phyloP scores from a whole-genome alignment of 2,113 vertebrate species.

The Pavo muticus region DNA sequence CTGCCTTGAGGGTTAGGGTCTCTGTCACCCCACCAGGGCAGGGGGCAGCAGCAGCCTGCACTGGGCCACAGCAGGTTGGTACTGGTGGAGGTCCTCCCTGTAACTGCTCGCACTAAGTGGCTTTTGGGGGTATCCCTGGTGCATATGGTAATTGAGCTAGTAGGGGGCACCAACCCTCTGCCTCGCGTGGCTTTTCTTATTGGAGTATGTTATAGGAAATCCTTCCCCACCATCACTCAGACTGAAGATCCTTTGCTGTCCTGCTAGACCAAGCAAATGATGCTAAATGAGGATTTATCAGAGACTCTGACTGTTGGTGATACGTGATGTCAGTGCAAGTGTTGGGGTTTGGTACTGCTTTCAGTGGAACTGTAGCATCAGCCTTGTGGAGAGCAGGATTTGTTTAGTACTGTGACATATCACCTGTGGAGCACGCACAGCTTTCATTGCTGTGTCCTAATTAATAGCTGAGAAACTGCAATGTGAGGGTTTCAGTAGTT shows the following conservation, averaged over 20 bases:
- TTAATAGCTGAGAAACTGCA: not conserved
- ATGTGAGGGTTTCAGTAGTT: not conserved
- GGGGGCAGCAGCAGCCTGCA: not conserved
- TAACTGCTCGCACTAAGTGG: not conserved
- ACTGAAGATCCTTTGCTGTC: not conserved
- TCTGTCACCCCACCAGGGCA: not conserved
- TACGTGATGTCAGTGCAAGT: not conserved
- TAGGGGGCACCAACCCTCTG: not conserved
- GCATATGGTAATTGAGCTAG: not conserved
- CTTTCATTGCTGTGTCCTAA: not conserved
- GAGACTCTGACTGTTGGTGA: not conserved
- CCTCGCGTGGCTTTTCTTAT: not conserved
- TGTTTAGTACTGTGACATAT: not conserved
- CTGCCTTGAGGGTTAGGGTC: not conserved
- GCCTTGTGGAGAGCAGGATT: not conserved
- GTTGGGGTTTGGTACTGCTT: not conserved
- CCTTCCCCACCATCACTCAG: accelerated
- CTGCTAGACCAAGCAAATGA: not conserved
- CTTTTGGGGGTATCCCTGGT: not conserved
- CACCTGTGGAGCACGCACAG: not conserved
- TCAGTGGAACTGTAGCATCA: not conserved
- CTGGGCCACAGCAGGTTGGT: too few species aligned
- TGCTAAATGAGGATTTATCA: not conserved
- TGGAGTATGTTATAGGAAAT: not conserved
- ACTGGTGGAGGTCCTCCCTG: not conserved